Evolutionary conservation across 2,113 vertebrate genomes (phyloP), one percentile per base, ranked within the genome.

Genomic region (Tetraodon nigroviridis): DNA sequence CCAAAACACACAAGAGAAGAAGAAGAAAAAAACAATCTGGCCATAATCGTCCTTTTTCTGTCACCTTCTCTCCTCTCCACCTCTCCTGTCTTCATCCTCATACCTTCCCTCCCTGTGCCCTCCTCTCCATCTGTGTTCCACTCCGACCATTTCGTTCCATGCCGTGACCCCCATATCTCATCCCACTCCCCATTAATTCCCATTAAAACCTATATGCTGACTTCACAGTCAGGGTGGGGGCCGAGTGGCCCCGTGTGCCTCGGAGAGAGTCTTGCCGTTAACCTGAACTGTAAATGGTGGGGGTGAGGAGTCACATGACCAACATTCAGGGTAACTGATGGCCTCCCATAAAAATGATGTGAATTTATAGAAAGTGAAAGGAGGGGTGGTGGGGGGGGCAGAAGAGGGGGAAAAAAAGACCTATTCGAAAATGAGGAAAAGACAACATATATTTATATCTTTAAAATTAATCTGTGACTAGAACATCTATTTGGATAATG

Each of bases 141-240:
- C 49, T 24, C 41, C 17, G 5, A 41, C 19, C 29, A 64, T 48
- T 49, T 52, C 50, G 45, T 20, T 62, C 62, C 50, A 40, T 68
- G 19, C 56, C 45, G 57, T 32, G 10, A 15, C 51, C 45, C 16
- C 19, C n/a, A 24, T 53, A 63, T 66, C 69, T 65, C 67, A 58
- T 76, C 82, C 61, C 72, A 47, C 57, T 67, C 27, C 48, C 58
- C 58, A 71, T 58, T 87, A 13, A 21, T 79, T 88, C 86, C 77
- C 80, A 64, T 73, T 46, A 17, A 46, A 74, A 89, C 79, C 83
- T 81, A 92, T 89, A 90, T 90, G 91, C 94, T 92, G 91, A 93
- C 88, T 90, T 90, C 85, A 88, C 92, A 91, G 82, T 82, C 76
- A 42, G 84, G 77, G 74, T 83, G 61, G 48, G 80, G 84, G 93